phyloP scores from a whole-genome alignment of 2,888 invertebrate species.

The Sphinx pinastri region DNA sequence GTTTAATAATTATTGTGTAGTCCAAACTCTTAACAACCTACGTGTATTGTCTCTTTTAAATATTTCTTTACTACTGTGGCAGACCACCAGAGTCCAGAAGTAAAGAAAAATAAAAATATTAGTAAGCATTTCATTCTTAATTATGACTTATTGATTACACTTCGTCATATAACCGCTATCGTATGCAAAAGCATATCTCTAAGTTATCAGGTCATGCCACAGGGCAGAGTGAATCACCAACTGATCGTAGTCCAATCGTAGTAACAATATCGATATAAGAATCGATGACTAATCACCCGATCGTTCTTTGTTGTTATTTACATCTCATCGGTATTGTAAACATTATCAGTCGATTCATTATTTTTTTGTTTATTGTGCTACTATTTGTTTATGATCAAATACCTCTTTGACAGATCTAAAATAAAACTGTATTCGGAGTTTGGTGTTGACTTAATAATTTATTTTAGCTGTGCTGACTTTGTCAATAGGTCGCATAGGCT shows the following conservation, averaged over 20 bases:
- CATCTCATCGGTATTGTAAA: conserved; percentile 4
- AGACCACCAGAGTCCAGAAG: too few relatives aligned
- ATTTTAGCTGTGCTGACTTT: too few relatives aligned
- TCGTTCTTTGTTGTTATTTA: not conserved
- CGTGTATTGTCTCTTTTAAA: too few relatives aligned
- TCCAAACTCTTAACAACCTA: too few relatives aligned
- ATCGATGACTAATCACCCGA: not conserved
- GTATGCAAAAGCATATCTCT: not conserved
- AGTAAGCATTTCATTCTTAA: too few relatives aligned
- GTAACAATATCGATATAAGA: not conserved
- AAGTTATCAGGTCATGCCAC: not conserved
- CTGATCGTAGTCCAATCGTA: not conserved
- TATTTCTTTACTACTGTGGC: too few relatives aligned
- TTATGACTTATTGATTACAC: not conserved
- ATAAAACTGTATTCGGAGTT: too few relatives aligned
- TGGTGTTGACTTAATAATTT: too few relatives aligned
- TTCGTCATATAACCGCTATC: not conserved
- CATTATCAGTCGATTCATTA: not conserved
- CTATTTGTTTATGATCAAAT: not conserved
- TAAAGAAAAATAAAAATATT: too few relatives aligned
- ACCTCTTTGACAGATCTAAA: too few relatives aligned
- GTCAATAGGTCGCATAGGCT: too few relatives aligned
- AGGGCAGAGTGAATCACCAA: not conserved
- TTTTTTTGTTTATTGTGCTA: not conserved
- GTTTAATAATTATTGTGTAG: too few relatives aligned